phyloP scores from a whole-genome alignment of 2,113 vertebrate genomes.

The Zosterops borbonicus region DNA sequence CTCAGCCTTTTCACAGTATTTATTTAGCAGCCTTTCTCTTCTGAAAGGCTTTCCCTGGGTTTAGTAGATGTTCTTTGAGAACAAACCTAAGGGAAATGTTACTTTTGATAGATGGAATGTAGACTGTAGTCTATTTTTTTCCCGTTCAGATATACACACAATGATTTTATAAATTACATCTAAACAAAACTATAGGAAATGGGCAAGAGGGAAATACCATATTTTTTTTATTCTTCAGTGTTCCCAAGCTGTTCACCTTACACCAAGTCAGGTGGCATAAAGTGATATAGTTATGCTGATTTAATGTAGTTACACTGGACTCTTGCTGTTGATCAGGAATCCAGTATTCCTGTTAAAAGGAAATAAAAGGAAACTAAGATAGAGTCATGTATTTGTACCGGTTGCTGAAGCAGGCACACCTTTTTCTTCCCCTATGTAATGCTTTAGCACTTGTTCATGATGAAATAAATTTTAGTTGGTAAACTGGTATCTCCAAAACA shows the following conservation, averaged over 20 bases:
- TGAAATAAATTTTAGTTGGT: not conserved
- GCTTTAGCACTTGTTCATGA: not conserved
- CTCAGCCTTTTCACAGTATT: conserved; percentile 67
- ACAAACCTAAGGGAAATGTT: conserved; percentile 36
- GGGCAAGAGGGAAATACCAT: not conserved
- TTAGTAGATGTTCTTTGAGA: conserved; percentile 54
- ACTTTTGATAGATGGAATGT: conserved; percentile 40
- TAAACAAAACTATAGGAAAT: conserved; percentile 4
- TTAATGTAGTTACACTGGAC: not conserved
- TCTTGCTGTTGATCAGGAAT: not conserved
- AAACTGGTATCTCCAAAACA: not conserved
- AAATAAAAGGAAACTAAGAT: no score
- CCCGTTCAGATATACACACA: not conserved
- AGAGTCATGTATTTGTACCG: not conserved
- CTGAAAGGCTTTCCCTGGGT: conserved; percentile 45
- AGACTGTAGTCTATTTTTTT: not conserved
- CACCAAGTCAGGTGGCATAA: not conserved
- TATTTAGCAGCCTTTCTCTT: conserved; percentile 57
- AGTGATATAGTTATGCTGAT: not conserved
- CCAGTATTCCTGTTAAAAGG: not conserved
- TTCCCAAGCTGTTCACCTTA: not conserved
- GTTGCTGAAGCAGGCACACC: not conserved
- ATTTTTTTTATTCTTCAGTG: not conserved
- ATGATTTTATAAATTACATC: not conserved
- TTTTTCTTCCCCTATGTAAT: not conserved